Evolutionary conservation across 2,797 vertebrate genomes (phyloP), one percentile per base, ranked within the genome.

Genomic region (Orestias chungarensis): DNA sequence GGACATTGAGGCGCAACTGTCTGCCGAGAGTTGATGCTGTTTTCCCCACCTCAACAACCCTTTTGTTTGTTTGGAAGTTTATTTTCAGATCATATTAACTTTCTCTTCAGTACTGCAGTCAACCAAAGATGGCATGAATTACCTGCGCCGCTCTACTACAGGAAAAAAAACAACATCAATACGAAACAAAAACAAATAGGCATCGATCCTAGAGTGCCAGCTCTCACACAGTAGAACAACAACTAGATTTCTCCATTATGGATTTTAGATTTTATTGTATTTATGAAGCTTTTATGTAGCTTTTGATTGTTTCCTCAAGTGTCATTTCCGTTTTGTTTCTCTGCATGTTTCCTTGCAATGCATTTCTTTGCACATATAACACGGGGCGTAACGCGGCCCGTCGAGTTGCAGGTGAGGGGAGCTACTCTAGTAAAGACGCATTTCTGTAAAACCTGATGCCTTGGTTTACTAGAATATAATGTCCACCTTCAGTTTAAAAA

Each of bases 121-220:
- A 97, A 99, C 98, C 98, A 99, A 99, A 99, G 98, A 99, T 97
- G 97, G 97, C 97, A 96, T 96, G 96, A 97, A 95, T 96, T 95
- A 95, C 95, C 95, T 96, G 95, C 92, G 96, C 96, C 96, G 95
- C 95, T 95, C 92, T 94, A 94, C 93, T 86, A 90, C 38, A 79
- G 90, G 86, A 84, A 92, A 88, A 86, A 61, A 43, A 0, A 12
- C 70, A 67, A 49, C 70, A 64, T 3, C 8, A 87, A 75, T 68
- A 70, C 76, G 75, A 86, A 82, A 81, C 82, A 87, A 92, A 90
- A 82, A 82, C 81, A 87, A 87, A 86, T 87, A 89, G 91, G 83
- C 95, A 95, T 95, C 87, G 94, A 96, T 94, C 93, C 94, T 94
- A 93, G 94, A 96, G 95, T 96, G 96, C 96, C 96, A 95, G 96